Conservation (phyloP, 2,888 invertebrate species). For the Drosophila antonietae region DNA sequence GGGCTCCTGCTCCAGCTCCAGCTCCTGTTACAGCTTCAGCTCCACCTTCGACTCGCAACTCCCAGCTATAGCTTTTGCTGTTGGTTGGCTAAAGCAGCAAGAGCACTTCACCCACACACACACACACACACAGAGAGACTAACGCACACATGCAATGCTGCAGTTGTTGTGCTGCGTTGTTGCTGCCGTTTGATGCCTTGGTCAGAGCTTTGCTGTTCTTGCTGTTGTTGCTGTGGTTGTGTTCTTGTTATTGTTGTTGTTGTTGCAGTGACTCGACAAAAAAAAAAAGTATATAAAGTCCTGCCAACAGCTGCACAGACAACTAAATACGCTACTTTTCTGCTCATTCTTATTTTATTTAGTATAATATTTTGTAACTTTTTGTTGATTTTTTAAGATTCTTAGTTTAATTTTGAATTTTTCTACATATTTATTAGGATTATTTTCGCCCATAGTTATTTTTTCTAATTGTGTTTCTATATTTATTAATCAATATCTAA, state of each 20-base stretch:
- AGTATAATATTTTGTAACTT: neutral
- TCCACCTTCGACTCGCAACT: neutral
- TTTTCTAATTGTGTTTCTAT: no score
- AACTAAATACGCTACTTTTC: constrained; percentile 18
- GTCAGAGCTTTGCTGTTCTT: constrained; percentile 8
- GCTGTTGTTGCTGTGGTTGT: constrained; percentile 8
- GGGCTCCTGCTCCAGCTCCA: neutral
- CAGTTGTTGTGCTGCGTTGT: constrained; percentile 43
- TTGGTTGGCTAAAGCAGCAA: constrained; percentile 55
- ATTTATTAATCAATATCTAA: no score
- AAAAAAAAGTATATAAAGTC: neutral
- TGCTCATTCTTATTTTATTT: neutral
- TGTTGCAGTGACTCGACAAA: constrained; percentile 35
- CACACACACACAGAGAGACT: constrained; percentile 30
- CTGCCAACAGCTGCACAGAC: neutral
- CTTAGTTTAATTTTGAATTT: neutral
- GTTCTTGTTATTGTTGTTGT: neutral
- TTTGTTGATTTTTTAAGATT: no score
- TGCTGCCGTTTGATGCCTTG: constrained; percentile 48
- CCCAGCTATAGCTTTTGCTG: constrained; percentile 20
- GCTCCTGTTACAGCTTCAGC: neutral
- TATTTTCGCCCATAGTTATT: no score
- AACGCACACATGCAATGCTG: constrained; percentile 44
- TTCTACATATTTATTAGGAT: no score
- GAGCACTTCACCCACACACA: constrained; percentile 31